phyloP scores from a whole-genome alignment of 2,888 invertebrate genomes.

The Xiphydria camelus region DNA sequence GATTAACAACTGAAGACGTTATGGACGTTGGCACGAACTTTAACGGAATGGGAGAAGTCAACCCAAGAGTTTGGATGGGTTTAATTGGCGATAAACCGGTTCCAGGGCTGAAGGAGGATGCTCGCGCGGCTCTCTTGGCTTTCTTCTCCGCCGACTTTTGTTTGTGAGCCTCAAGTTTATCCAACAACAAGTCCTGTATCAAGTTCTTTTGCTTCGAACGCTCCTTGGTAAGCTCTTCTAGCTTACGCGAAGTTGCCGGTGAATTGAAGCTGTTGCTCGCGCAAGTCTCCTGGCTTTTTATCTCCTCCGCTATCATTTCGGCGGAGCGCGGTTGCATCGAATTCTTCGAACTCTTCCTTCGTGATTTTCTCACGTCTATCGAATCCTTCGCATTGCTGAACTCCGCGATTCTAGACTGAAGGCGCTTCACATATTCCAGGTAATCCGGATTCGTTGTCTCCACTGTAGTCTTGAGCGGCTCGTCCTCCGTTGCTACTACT shows the following conservation, averaged over 20 bases:
- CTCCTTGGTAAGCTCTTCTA: constrained; percentile 78
- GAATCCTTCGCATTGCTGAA: constrained; percentile 73
- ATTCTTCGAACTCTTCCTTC: constrained; percentile 59
- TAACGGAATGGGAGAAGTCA: constrained; percentile 17
- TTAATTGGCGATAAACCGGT: constrained; percentile 24
- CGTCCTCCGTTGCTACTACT: constrained; percentile 19
- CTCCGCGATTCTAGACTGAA: constrained; percentile 70
- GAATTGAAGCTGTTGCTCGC: constrained; percentile 55
- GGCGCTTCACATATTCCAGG: constrained; percentile 67
- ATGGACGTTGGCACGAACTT: constrained; percentile 42
- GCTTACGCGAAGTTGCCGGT: constrained; percentile 65
- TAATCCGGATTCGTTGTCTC: constrained; percentile 56
- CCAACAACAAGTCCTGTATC: constrained; percentile 82
- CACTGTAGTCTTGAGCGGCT: constrained; percentile 27
- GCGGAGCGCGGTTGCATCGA: constrained; percentile 58
- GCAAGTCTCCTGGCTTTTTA: constrained; percentile 51
- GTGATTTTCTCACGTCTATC: constrained; percentile 66
- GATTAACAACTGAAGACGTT: constrained; percentile 31
- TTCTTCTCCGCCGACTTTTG: constrained; percentile 66
- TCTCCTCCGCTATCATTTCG: constrained; percentile 60
- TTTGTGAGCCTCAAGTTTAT: constrained; percentile 72
- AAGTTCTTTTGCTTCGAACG: constrained; percentile 82
- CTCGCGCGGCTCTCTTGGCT: constrained; percentile 64
- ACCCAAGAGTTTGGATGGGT: constrained; percentile 3
- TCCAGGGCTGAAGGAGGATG: constrained; percentile 55